Percentiles rank a stretch among this genome's conserved stretches.
These are phyloP conservation scores for Oncorhynchus mykiss DNA, from an alignment of 2,113 vertebrate genomes.

Conservation along the genomic window DNA sequence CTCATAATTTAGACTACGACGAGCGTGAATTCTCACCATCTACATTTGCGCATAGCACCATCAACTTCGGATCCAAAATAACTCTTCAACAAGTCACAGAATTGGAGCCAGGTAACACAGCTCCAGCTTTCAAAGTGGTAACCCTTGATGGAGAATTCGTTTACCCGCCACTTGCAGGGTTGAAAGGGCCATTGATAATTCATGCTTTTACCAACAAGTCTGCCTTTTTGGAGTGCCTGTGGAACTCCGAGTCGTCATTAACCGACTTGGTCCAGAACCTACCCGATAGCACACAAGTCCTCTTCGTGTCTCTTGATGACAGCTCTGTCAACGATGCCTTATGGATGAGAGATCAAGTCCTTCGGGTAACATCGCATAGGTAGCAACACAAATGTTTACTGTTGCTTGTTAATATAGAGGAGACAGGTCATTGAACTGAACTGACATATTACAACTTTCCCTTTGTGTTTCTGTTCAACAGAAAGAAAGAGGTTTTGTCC, in stretches of 20 bases:
- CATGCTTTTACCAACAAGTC: conserved; percentile 80
- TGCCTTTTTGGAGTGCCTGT: conserved; percentile 75
- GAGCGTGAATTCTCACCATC: not conserved
- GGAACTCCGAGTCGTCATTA: conserved; percentile 68
- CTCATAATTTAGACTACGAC: not conserved
- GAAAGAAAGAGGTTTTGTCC: conserved; percentile 69
- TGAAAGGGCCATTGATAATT: conserved; percentile 55
- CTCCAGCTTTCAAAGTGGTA: conserved; percentile 57
- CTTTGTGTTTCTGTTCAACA: conserved; percentile 14
- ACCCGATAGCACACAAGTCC: conserved; percentile 56
- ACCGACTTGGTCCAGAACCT: conserved; percentile 61
- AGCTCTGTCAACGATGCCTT: conserved; percentile 59
- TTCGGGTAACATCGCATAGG: conserved; percentile 51
- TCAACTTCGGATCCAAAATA: not conserved
- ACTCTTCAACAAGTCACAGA: not conserved
- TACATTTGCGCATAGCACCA: not conserved
- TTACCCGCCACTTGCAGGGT: conserved; percentile 37
- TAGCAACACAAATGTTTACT: conserved; percentile 17
- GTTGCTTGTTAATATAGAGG: not conserved
- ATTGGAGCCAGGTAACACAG: conserved; percentile 67
- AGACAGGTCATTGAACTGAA: not conserved
- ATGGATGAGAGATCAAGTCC: conserved; percentile 77
- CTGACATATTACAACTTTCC: not conserved
- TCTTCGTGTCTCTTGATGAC: conserved; percentile 76
- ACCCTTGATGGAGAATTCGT: conserved; percentile 73